These are phyloP conservation scores for Parochlus steinenii DNA, from an alignment of 2,888 invertebrate genomes.

Conservation along the genomic window DNA sequence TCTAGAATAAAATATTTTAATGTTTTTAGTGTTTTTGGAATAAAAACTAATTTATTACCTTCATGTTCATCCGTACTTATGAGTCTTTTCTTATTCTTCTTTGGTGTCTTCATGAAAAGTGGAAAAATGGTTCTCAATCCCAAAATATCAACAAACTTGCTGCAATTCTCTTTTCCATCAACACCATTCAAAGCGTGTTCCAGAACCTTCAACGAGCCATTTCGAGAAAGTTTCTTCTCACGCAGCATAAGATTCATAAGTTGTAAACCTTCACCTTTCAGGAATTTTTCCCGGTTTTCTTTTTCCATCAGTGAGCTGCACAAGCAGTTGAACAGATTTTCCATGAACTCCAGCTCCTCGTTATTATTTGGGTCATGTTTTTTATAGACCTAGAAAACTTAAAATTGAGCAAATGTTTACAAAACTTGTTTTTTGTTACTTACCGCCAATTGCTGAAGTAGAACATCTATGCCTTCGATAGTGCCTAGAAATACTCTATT, in stretches of 20 bases:
- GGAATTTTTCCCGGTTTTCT: constrained; percentile 78
- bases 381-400: too few relatives aligned
- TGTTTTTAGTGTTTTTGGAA: constrained; percentile 9
- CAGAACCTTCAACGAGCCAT: constrained; percentile 92
- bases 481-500: constrained; percentile 74
- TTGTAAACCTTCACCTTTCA: constrained; percentile 93
- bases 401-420: constrained; percentile 34
- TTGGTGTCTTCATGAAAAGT: constrained; percentile 97
- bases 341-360: constrained; percentile 97
- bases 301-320: constrained; percentile 85
- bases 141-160: constrained; percentile 94
- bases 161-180: constrained; percentile 89
- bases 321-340: constrained; percentile 90
- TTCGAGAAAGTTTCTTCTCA: constrained; percentile 91
- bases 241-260: constrained; percentile 98
- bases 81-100: constrained; percentile 58
- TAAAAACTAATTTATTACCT: constrained; percentile 28
- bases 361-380: constrained; percentile 78
- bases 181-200: constrained; percentile 91
- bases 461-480: constrained; percentile 87
- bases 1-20: constrained; percentile 11
- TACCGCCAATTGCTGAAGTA: constrained; percentile 86
- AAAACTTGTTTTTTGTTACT: constrained; percentile 14
- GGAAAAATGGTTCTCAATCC: constrained; percentile 95
- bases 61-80: constrained; percentile 80